Percentiles rank a stretch among this genome's conserved stretches.
Evolutionary conservation across 2,113 vertebrate species (phyloP).

Genomic region (Baryphthengus martii): DNA sequence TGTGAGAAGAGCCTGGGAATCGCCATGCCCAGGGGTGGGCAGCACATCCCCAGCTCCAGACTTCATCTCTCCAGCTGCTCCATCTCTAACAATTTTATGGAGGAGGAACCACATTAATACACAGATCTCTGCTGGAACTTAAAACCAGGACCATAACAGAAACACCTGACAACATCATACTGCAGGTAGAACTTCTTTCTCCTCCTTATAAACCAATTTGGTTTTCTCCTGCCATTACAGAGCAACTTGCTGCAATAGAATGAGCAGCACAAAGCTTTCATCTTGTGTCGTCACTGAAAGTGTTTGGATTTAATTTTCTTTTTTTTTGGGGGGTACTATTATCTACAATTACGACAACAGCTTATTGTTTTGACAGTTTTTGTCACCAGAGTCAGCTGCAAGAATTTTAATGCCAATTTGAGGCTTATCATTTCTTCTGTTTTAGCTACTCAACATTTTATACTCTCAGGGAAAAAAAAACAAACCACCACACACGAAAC

Average conservation of each 20-base stretch:
- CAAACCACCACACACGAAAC: not conserved
- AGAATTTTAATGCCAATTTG: conserved; percentile 2
- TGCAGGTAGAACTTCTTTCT: not conserved
- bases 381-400: not conserved
- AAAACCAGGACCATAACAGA: fast-evolving
- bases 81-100: not conserved
- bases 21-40: not conserved
- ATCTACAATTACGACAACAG: not conserved
- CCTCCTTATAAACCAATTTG: not conserved
- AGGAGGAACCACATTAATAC: not conserved
- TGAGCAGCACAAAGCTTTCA: not conserved
- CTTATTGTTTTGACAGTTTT: conserved; percentile 1
- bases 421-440: not conserved
- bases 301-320: not conserved
- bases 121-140: not conserved
- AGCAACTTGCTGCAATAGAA: fast-evolving
- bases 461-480: not conserved
- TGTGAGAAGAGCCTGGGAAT: fast-evolving
- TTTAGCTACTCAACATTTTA: not conserved
- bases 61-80: not conserved
- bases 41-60: not conserved
- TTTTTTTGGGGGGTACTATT: not conserved
- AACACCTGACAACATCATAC: fast-evolving
- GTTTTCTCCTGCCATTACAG: not conserved
- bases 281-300: not conserved